These are phyloP conservation scores for Pomatorhinus ruficollis DNA, from an alignment of 2,113 vertebrate genomes.

Conservation along the genomic window DNA sequence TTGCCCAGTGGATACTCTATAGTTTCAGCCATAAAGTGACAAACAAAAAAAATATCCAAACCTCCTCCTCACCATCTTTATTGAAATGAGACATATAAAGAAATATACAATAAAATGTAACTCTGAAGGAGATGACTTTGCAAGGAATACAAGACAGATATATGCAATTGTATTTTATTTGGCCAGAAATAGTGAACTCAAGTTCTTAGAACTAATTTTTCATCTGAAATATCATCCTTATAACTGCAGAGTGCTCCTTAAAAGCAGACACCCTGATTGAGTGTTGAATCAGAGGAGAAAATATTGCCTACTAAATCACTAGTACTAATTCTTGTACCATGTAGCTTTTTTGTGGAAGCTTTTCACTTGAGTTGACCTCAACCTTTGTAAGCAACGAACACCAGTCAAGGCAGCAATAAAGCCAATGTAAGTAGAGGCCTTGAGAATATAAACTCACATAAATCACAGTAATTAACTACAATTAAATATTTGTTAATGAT, in stretches of 20 bases:
- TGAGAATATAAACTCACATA: not conserved
- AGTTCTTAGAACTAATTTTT: constrained; percentile 23
- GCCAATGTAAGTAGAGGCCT: not conserved
- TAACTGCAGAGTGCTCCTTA: not conserved
- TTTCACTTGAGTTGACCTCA: constrained; percentile 8
- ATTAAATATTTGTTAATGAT: not conserved
- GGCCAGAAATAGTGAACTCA: not conserved
- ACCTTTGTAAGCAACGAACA: not conserved
- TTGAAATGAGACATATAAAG: not conserved
- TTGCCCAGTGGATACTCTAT: not conserved
- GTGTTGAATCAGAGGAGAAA: constrained; percentile 15
- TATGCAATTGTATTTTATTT: not conserved
- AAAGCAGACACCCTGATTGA: constrained; percentile 15
- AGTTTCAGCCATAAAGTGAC: not conserved
- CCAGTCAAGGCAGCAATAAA: not conserved
- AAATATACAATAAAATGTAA: not conserved
- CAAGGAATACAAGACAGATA: not conserved
- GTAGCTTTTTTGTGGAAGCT: constrained; percentile 20
- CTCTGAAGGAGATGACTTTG: not conserved
- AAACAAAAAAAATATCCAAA: not conserved
- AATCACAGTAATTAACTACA: not conserved
- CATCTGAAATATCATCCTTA: constrained; percentile 34
- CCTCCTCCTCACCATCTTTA: not conserved
- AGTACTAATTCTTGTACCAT: constrained; percentile 4
- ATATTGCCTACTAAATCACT: constrained; percentile 31